Percentiles rank a stretch among this genome's conserved stretches.
Conservation (phyloP, 92 coral and sea anemone genomes). For the Epizoanthus illoricatus region DNA sequence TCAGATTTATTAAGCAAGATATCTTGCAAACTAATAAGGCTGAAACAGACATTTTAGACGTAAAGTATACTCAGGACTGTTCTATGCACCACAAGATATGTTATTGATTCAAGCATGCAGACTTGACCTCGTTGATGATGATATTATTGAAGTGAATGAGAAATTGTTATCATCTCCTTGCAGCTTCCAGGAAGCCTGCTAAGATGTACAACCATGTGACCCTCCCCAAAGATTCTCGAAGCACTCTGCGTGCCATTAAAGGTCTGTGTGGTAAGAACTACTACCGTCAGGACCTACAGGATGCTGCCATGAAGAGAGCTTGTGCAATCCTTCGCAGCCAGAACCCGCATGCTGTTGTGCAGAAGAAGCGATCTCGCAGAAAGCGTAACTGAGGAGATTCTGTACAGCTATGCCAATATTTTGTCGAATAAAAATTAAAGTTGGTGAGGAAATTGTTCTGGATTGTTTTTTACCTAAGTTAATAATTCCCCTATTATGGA, state of each 20-base stretch:
- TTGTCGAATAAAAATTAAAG: conserved; percentile 36
- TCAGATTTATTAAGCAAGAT: no score
- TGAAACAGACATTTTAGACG: not conserved
- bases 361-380: conserved; percentile 96
- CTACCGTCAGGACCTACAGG: conserved; percentile 86
- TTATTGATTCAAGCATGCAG: not conserved
- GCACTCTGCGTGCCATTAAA: conserved; percentile 77
- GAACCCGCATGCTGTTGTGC: conserved; percentile 85
- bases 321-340: conserved; percentile 93
- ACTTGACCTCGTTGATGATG: no score
- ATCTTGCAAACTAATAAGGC: not conserved
- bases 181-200: conserved; percentile 83
- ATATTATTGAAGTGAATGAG: no score
- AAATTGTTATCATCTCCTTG: not conserved
- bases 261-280: conserved; percentile 74
- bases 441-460: not conserved
- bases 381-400: conserved; percentile 76
- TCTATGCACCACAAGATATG: no score
- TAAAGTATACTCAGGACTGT: no score
- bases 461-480: not conserved
- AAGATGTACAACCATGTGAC: conserved; percentile 62
- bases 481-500: no score
- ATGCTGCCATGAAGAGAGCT: conserved; percentile 89
- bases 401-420: conserved; percentile 12
- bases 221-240: conserved; percentile 77